phyloP scores from a whole-genome alignment of 2,888 invertebrate genomes.

The Meghimatium bilineatum region DNA sequence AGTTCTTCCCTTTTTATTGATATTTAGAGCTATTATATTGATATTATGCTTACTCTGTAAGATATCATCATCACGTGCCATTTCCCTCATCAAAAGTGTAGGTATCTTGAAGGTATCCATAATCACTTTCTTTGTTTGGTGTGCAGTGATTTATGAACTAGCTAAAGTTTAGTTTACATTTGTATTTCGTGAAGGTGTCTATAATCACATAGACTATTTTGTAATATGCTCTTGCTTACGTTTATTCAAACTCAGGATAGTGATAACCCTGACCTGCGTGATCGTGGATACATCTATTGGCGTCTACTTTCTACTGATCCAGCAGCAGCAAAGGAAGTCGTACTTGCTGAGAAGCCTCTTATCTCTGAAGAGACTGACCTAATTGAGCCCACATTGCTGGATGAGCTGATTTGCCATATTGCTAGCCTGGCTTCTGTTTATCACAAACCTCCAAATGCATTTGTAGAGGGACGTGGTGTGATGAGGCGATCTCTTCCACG shows the following conservation, averaged over 20 bases:
- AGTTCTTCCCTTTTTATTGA: too few relatives aligned
- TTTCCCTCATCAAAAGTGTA: too few relatives aligned
- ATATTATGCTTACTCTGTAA: too few relatives aligned
- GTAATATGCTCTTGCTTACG: not conserved
- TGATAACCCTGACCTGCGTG: conserved; percentile 98
- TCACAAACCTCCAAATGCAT: conserved; percentile 98
- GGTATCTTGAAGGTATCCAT: too few relatives aligned
- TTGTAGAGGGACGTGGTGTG: conserved; percentile 87
- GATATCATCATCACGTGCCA: too few relatives aligned
- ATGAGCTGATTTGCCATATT: conserved; percentile 99
- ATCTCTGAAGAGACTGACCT: conserved; percentile 99
- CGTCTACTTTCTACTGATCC: conserved; percentile 98
- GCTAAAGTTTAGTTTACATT: too few relatives aligned
- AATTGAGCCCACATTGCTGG: conserved; percentile 95
- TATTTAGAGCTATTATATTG: too few relatives aligned
- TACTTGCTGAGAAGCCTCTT: conserved; percentile 97
- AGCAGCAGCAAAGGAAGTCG: conserved; percentile 99
- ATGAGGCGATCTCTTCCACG: conserved; percentile 68
- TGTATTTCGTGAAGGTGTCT: too few relatives aligned
- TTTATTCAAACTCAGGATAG: conserved; percentile 82
- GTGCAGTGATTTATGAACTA: too few relatives aligned
- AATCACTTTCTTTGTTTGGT: too few relatives aligned
- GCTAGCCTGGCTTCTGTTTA: conserved; percentile 98
- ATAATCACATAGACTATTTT: too few relatives aligned
- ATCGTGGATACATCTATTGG: conserved; percentile 99